These are phyloP conservation scores for Petrocephalus microphthalmus DNA, from an alignment of 2,113 vertebrate genomes.

Conservation along the genomic window DNA sequence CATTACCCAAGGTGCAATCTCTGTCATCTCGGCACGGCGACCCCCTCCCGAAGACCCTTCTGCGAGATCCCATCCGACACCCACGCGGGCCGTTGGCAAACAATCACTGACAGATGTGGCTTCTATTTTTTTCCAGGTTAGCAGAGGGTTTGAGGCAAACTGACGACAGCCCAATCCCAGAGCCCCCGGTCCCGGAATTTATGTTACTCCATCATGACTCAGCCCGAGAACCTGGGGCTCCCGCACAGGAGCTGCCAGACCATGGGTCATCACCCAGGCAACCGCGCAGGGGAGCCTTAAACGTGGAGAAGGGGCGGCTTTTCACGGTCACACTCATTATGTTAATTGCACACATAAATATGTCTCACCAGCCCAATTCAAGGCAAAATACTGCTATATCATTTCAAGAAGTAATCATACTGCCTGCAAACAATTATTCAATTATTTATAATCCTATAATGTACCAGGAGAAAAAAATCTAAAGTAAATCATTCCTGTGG, in stretches of 20 bases:
- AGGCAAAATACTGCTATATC: not conserved
- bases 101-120: not conserved
- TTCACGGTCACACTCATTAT: not conserved
- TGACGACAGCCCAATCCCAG: too few species aligned
- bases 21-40: not conserved
- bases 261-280: not conserved
- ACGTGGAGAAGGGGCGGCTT: not conserved
- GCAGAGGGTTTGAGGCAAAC: not conserved
- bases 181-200: not conserved
- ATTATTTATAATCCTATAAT: conserved; percentile 10
- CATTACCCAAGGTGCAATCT: not conserved
- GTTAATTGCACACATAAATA: not conserved
- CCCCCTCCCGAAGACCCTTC: not conserved
- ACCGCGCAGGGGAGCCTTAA: not conserved
- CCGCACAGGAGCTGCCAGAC: not conserved
- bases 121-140: not conserved
- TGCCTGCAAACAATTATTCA: conserved; percentile 1
- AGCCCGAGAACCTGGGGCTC: not conserved
- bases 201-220: not conserved
- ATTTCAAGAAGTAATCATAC: not conserved
- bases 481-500: not conserved
- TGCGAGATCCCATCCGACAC: not conserved
- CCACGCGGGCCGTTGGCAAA: not conserved
- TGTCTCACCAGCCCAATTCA: not conserved
- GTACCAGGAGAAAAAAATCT: not conserved